Percentiles rank a stretch among this genome's conserved stretches.
phyloP scores from a whole-genome alignment of 2,888 invertebrate genomes.

The Dynastes hyllus region DNA sequence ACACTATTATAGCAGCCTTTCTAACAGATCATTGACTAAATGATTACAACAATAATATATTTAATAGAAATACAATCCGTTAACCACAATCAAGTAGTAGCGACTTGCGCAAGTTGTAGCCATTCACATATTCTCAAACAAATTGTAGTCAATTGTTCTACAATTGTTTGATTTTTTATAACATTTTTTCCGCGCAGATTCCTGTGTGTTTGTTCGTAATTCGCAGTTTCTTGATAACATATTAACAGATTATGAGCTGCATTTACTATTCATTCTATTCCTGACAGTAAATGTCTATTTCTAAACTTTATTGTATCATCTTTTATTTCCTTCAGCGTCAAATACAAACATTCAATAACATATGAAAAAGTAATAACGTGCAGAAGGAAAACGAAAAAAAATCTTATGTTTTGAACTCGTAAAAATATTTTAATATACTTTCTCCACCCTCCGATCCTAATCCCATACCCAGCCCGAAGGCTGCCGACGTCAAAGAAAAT shows the following conservation, averaged over 20 bases:
- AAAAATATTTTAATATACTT: slow-evolving; percentile 20
- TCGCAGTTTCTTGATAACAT: not conserved
- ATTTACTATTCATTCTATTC: not conserved
- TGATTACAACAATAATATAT: no score
- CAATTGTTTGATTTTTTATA: no score
- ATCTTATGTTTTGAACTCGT: not conserved
- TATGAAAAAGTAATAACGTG: no score
- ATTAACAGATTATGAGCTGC: no score
- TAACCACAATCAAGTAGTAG: no score
- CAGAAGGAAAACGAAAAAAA: not conserved
- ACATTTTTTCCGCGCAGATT: not conserved
- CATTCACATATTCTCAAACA: not conserved
- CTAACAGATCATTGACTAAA: no score
- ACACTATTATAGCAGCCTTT: no score
- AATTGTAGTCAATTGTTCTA: not conserved
- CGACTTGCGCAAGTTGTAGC: no score
- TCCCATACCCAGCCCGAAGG: not conserved
- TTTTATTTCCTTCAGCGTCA: no score
- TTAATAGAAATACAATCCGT: no score
- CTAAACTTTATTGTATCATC: no score
- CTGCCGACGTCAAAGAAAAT: slow-evolving; percentile 11
- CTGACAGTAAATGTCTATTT: not conserved
- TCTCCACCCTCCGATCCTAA: not conserved
- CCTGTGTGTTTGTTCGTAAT: not conserved
- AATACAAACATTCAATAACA: no score